Base-by-base conservation (phyloP, 2,113 vertebrate genomes). In the Ranitomeya imitator region DNA sequence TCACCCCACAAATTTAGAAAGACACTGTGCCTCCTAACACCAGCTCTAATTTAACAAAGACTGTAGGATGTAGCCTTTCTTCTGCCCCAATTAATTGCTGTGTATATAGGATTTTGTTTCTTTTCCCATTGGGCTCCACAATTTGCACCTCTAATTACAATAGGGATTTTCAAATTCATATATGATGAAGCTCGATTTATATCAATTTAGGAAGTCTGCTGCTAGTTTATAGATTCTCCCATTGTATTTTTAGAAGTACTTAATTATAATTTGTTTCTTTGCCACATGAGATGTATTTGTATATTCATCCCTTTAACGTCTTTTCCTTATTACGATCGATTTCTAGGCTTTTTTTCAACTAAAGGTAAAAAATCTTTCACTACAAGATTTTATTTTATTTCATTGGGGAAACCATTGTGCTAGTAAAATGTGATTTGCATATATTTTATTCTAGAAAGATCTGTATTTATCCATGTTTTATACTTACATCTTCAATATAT, bases 181-280 rank as follows among this genome's bases (percentile, higher is more conserved):
- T 79, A 79, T 55, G 12, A 57, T 79, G 77, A 79, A 79, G 6
- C n/a, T 2, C 13, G 77, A 79, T 79, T 57, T 79, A 79, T 79
- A 55, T 55, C 52, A 79, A 57, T 79, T 79, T 13, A 79, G 52
- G 37, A 76, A 76, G 73, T 1, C 73, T 51, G 16, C 31, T 21
- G 45, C 74, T 54, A 78, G 52, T 54, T 78, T 57, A 7, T 8
- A 15, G 11, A 15, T 55, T 79, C 11, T 57, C 77, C 77, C 77
- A 23, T 55, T 12, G 77, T 6, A 7, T 23, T 7, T 57, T 57
- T 79, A 15, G 1, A 79, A 0, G 19, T 23, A 54, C 23, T 79
- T 79, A 79, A 54, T 55, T 79, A 23, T 57, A 79, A 55, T 79
- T 57, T 54, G 19, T 57, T 79, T 79, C n/a, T 55, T n/a, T 79